A percentile compares a stretch with the other conserved stretches of the same genome.
These are phyloP conservation scores for Dasysyrphus tricinctus DNA, from an alignment of 2,888 invertebrate species.

Conservation along the genomic window DNA sequence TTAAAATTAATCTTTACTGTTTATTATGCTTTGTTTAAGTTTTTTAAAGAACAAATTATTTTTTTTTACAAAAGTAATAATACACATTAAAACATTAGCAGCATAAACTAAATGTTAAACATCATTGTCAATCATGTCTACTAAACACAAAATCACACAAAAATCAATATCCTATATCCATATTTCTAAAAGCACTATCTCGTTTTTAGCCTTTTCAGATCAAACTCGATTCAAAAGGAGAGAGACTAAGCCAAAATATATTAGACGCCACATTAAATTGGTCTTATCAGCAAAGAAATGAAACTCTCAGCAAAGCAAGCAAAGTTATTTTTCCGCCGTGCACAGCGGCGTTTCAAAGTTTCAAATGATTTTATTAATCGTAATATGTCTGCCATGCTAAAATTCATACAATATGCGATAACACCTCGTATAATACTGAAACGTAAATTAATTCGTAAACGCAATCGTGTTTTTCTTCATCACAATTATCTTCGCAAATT, in stretches of 20 bases:
- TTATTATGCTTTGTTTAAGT: too few relatives aligned
- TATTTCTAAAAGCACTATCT: conserved; percentile 30
- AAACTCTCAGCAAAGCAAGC: conserved; percentile 75
- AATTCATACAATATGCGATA: conserved; percentile 79
- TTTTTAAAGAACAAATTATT: not conserved
- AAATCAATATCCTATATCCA: not conserved
- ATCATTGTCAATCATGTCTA: not conserved
- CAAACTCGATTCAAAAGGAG: conserved; percentile 36
- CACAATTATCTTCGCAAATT: conserved; percentile 77
- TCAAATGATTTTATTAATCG: conserved; percentile 77
- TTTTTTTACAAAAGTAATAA: too few relatives aligned
- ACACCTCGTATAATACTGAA: conserved; percentile 79
- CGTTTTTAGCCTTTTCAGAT: conserved; percentile 58
- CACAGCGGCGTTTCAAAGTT: conserved; percentile 80
- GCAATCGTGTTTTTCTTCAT: conserved; percentile 77
- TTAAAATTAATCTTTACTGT: too few relatives aligned
- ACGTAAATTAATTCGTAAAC: conserved; percentile 78
- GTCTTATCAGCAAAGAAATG: conserved; percentile 36
- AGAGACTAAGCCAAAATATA: not conserved
- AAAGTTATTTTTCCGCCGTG: conserved; percentile 76
- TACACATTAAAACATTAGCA: not conserved
- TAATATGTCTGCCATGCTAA: conserved; percentile 79
- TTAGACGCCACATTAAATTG: not conserved
- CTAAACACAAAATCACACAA: not conserved
- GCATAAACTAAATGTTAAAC: not conserved